Base-by-base conservation (phyloP, 2,113 vertebrate genomes). In the Synodontis membranacea region DNA sequence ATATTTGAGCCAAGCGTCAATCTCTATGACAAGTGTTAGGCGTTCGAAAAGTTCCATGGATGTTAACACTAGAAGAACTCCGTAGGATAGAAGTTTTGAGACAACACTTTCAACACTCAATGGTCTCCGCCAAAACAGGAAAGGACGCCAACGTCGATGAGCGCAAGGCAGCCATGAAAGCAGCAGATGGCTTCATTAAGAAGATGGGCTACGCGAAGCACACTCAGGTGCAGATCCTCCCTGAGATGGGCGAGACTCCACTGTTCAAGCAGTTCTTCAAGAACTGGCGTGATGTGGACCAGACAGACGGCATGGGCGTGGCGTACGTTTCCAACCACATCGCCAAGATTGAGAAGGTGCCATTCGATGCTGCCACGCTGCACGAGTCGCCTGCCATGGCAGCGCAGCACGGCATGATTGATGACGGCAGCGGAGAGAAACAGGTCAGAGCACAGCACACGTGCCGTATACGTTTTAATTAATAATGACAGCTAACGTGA, bases 201-300 rank as follows among this genome's bases (percentile, higher is more conserved):
- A 98, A 98, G 95, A 99, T 99, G 98, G 91, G 93, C 42, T 99
- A 99, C 87, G 96, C 97, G 4, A 97, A 95, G 88, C 96, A 98
- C 58, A 99, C 98, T 0, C 96, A 98, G 94, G 96, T 99, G 84
- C 96, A 99, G 88, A 93, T 99, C 80, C 96, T 99, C 72, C 98
- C 98, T 0, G 97, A 99, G 91, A 95, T 94, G 0, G 98, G 98
- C 0, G 98, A 99, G 95, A 99, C 97, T 0, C 98, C 98, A 0
- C 93, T 99, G 84, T 99, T 99, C 93, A 99, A 99, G 92, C 98
- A 99, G 89, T 99, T 99, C 94, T 99, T 99, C 95, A 99, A 99
- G 92, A 98, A 97, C 94, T 99, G 98, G 98, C 91, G 95, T 1
- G 98, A 99, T 87, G 94, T 37, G 86, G 97, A 99, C 76, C 96